These are phyloP conservation scores for Taenioides sp. DNA, from an alignment of 2,797 vertebrate species.

Conservation along the genomic window DNA sequence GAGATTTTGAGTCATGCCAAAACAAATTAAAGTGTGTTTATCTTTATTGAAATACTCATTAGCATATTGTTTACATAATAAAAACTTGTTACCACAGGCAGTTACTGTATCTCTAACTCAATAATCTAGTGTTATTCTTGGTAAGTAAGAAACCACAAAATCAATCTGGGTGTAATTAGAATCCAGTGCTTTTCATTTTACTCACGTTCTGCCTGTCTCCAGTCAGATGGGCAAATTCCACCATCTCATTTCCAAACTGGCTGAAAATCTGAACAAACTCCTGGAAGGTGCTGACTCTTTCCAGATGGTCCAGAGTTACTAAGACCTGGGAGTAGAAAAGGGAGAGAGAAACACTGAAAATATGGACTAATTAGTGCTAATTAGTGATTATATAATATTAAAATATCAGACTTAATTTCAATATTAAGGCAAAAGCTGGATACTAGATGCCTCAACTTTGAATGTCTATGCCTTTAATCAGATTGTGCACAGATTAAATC, in stretches of 20 bases:
- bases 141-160: background rate
- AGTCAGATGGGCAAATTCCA: constrained; percentile 98
- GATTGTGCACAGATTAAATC: too few species aligned
- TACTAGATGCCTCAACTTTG: too few species aligned
- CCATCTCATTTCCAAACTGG: constrained; percentile 99
- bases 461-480: too few species aligned
- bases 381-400: background rate
- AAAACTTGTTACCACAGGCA: background rate
- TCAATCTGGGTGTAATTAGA: background rate
- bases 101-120: background rate
- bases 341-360: constrained; percentile 15
- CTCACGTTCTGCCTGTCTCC: constrained; percentile 98
- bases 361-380: background rate
- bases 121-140: background rate
- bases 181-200: constrained; percentile 36
- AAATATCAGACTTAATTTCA: background rate
- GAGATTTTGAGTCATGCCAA: constrained; percentile 3
- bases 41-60: background rate
- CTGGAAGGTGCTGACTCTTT: constrained; percentile 96
- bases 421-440: background rate
- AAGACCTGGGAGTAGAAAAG: constrained; percentile 82
- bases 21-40: background rate
- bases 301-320: constrained; percentile 93
- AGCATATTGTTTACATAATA: background rate
- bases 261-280: constrained; percentile 99